Base-by-base conservation (phyloP, 2,888 invertebrate genomes). In the Sinhomidia bicolor region DNA sequence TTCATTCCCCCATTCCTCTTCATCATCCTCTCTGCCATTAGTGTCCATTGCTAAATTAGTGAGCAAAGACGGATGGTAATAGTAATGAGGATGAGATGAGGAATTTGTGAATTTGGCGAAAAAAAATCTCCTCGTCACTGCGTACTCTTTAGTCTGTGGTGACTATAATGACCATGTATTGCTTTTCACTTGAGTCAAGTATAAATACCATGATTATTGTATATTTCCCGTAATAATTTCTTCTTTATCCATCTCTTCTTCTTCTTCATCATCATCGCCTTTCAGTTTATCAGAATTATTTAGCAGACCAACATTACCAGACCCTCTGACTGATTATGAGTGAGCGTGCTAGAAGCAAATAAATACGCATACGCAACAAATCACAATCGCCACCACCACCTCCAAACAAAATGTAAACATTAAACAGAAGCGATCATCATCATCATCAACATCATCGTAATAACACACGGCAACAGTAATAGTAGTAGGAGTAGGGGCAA, bases 391-490 rank as follows among this genome's bases (percentile, higher is more conserved):
- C 76, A 76, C 29, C 26, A 47, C 74, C 32, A 36, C 6, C 20
- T 7, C 60, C 23, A 23, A 20, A 36, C 10, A 12, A 47, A 74
- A 41, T 2, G 9, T 36, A 41, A 74, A n/a, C 74, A 36, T 36
- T 84, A 84, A 84, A 84, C 76, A 84, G 83, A 83, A 83, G 41
- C 83, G 20, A 41, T 36, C 23, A 41, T 57, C 41, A 68, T 47
- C 7, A 60, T 47, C 2, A 47, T 47, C 51, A 4, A 5, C 57
- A 60, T 54, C 4, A 17, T 51, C 4, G 26, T 14, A 60, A n/a
- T n/a, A 12, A 54, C 54, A 32, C 12, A 65, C n/a, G 32, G 29
- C 14, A 36, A 32, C 7, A 32, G 23, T 9, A 68, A 20, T 6
- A 29, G 62, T 26, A 32, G 10, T 29, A 62, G 47, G 5, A n/a